Evolutionary conservation across 2,113 vertebrate genomes (phyloP).

Genomic region (Triplophysa siluroides): DNA sequence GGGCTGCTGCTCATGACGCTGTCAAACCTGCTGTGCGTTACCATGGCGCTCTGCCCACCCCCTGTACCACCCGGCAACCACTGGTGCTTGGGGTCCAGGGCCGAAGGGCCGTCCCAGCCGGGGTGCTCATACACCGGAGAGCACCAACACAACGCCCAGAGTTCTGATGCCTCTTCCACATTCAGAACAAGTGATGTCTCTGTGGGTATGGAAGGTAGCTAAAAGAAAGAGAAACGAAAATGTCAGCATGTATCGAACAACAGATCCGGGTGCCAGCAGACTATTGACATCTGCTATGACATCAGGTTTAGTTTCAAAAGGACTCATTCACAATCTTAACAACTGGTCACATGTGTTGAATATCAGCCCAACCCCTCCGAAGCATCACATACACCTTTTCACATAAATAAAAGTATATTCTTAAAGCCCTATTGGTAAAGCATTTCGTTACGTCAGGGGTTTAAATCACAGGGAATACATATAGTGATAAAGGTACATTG

Average conservation of each 20-base stretch:
- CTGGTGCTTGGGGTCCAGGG: conserved; percentile 61
- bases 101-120: conserved; percentile 52
- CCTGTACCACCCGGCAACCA: conserved; percentile 66
- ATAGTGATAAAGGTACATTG: too few relatives aligned
- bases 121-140: conserved; percentile 54
- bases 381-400: neutral
- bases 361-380: neutral
- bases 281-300: conserved; percentile 9
- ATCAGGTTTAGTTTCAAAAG: neutral
- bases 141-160: conserved; percentile 55
- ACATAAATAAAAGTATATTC: too few relatives aligned
- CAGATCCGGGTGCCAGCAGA: neutral
- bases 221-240: conserved; percentile 11
- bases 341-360: conserved; percentile 12
- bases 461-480: too few relatives aligned
- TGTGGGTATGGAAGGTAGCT: conserved; percentile 52
- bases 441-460: too few relatives aligned
- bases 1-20: conserved; percentile 84
- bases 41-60: conserved; percentile 92
- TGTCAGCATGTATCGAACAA: conserved; percentile 26
- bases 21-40: conserved; percentile 88
- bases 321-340: neutral
- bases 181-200: conserved; percentile 48
- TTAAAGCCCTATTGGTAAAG: too few relatives aligned
- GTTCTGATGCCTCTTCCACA: conserved; percentile 49